phyloP scores from a whole-genome alignment of 1,140 invertebrate species.

The Drosophila ironensis region DNA sequence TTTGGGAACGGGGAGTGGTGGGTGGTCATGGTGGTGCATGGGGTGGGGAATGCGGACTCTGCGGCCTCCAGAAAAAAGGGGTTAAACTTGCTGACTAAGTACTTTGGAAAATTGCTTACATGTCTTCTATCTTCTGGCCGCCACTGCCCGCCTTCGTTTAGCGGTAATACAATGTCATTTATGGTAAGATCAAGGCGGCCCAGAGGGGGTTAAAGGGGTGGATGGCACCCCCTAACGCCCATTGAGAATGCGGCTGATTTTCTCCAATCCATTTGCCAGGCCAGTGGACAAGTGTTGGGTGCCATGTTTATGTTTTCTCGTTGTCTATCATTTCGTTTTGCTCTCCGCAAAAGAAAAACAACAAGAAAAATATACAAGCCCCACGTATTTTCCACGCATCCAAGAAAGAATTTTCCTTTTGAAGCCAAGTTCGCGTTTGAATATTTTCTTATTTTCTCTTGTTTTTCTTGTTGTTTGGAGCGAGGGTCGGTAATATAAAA shows the following conservation, averaged over 20 bases:
- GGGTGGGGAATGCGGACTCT: background rate
- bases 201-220: background rate
- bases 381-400: background rate
- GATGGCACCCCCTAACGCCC: background rate
- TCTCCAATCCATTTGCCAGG: constrained; percentile 39
- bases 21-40: background rate
- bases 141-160: constrained; percentile 64
- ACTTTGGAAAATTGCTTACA: constrained; percentile 78
- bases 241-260: background rate
- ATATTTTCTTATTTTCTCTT: constrained; percentile 14
- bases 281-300: constrained; percentile 67
- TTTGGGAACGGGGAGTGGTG: background rate
- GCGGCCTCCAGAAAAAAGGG: constrained; percentile 24
- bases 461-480: constrained; percentile 1
- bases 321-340: constrained; percentile 31
- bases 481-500: constrained; percentile 62
- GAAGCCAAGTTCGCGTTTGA: constrained; percentile 60
- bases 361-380: background rate
- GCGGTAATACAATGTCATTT: constrained; percentile 69
- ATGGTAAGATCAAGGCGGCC: constrained; percentile 1
- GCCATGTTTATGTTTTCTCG: constrained; percentile 67
- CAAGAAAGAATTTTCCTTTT: constrained; percentile 56
- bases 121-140: constrained; percentile 34
- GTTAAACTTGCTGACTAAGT: constrained; percentile 78
- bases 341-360: background rate